These are phyloP conservation scores for Drosophila limbata DNA, from an alignment of 2,888 invertebrate genomes.

Conservation along the genomic window DNA sequence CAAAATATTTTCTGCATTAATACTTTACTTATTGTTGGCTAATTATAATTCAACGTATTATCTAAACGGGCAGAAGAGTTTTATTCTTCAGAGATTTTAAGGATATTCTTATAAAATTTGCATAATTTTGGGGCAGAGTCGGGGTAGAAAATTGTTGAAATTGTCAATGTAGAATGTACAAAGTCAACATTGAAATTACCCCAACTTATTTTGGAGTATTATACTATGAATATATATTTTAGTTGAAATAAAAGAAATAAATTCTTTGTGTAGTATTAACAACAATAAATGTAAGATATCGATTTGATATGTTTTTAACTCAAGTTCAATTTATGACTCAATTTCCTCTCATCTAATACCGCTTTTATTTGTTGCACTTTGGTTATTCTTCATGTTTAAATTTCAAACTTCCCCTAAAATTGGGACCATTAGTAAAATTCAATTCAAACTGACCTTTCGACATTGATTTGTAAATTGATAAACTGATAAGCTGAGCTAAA, in stretches of 20 bases:
- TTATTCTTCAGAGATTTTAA: conserved; percentile 8
- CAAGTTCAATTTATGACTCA: background rate
- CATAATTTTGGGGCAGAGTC: background rate
- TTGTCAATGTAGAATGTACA: background rate
- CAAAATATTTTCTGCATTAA: conserved; percentile 41
- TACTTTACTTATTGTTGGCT: conserved; percentile 32
- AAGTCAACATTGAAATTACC: background rate
- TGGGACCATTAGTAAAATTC: conserved; percentile 21
- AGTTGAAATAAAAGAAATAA: background rate
- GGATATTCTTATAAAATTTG: background rate
- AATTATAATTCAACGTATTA: conserved; percentile 37
- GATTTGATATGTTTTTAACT: background rate
- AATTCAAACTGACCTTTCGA: conserved; percentile 26
- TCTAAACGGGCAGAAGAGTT: conserved; percentile 6
- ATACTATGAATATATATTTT: background rate
- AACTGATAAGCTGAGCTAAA: background rate
- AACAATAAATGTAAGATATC: background rate
- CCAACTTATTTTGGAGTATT: background rate
- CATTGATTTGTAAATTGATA: conserved; percentile 29
- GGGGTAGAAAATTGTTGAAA: background rate
- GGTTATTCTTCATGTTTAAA: background rate
- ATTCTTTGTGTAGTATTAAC: too few species aligned
- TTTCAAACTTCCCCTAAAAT: background rate
- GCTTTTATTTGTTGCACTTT: background rate
- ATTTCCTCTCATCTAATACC: background rate